Base-by-base conservation (phyloP, 2,113 vertebrate genomes). In the Lepisosteus oculatus region DNA sequence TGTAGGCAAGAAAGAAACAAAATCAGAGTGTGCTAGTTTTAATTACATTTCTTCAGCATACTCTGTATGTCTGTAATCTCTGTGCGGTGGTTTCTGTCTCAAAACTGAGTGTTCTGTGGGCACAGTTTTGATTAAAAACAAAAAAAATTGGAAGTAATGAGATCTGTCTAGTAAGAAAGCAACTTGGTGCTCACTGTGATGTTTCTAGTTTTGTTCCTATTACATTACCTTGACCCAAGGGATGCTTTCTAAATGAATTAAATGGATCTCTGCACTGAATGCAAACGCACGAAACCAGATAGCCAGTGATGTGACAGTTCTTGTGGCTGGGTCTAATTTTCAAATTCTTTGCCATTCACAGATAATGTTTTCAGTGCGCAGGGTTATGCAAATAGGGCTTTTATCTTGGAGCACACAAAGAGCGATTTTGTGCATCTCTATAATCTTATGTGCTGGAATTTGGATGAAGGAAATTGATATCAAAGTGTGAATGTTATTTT, bases 61-160 rank as follows among this genome's bases (percentile, higher is more conserved):
- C 29, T 29, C 42, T 66, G 62, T 15, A 61, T 42, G 45, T 54
- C 11, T 47, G 47, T 54, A 59, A 51, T 8, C 43, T 59, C 55
- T 57, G 43, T n/a, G 12, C 43, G 8, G 17, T 69, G 45, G 17
- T 57, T 77, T 70, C 47, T 73, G 69, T 70, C 73, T 70, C 47
- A 55, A 73, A 55, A 68, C 65, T 70, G 57, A 51, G 70, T 65
- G 8, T 4, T 55, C 63, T 62, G 41, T 45, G 64, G 63, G 63
- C 29, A 74, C 43, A 9, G 47, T 51, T 51, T 51, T 51, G 47
- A 51, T 51, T 5, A 51, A 51, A 66, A 65, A 44, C 17, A 76
- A 29, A 29, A 29, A 68, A 54, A 55, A 54, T 55, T 44, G 14
- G 41, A 66, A 43, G 43, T 66, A 66, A 66, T 11, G 43, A 12